Percentiles rank a stretch among this genome's conserved stretches.
phyloP scores from a whole-genome alignment of 1,140 invertebrate genomes.

The Teleogryllus occipitalis region DNA sequence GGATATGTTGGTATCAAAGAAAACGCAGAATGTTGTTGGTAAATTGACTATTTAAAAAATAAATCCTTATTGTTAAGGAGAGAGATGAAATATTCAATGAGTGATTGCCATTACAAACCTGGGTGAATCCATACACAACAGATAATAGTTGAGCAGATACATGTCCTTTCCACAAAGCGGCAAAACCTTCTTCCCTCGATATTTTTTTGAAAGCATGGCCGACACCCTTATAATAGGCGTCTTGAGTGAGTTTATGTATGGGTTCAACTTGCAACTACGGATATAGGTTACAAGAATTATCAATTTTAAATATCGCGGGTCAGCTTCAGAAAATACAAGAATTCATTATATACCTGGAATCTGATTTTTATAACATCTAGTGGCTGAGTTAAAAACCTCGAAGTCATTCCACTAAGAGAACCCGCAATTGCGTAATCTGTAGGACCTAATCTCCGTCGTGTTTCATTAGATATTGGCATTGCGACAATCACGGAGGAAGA shows the following conservation, averaged over 20 bases:
- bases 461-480: neutral
- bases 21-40: no score
- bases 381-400: conserved; percentile 74
- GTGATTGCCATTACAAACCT: conserved; percentile 41
- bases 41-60: no score
- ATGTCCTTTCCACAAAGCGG: conserved; percentile 91
- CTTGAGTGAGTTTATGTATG: conserved; percentile 42
- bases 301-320: no score
- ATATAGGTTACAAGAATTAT: no score
- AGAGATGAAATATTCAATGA: no score
- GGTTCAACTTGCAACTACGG: conserved; percentile 85
- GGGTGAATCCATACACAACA: conserved; percentile 74
- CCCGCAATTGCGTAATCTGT: conserved; percentile 54
- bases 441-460: neutral
- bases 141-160: conserved; percentile 86
- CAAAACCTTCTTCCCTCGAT: conserved; percentile 71
- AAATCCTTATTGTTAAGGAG: no score
- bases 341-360: conserved; percentile 60
- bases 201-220: conserved; percentile 68
- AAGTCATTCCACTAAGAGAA: conserved; percentile 69
- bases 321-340: no score
- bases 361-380: conserved; percentile 94
- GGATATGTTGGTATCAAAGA: no score
- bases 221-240: conserved; percentile 78
- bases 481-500: no score